These are phyloP conservation scores for Meteorus cinctellus DNA, from an alignment of 2,888 invertebrate genomes.

Conservation along the genomic window DNA sequence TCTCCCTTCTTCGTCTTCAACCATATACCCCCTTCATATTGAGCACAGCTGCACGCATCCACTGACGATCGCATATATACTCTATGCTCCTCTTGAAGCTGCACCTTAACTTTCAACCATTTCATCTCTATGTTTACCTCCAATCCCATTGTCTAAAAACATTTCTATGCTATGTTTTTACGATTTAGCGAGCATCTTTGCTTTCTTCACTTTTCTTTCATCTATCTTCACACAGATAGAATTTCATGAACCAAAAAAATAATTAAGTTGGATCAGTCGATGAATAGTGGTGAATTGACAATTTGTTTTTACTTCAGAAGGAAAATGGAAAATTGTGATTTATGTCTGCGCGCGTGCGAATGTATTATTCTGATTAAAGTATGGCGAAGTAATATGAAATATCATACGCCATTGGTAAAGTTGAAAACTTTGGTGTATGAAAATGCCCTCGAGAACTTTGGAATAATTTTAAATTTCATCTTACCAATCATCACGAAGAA, in stretches of 20 bases:
- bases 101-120: slow-evolving; percentile 14
- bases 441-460: slow-evolving; percentile 4
- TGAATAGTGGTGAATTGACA: too few relatives aligned
- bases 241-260: too few relatives aligned
- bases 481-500: slow-evolving; percentile 21
- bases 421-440: slow-evolving; percentile 12
- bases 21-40: slow-evolving; percentile 19
- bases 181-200: background rate
- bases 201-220: background rate
- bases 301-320: too few relatives aligned
- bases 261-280: too few relatives aligned
- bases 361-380: background rate
- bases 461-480: slow-evolving; percentile 35
- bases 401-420: background rate
- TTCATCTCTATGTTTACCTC: slow-evolving; percentile 22
- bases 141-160: slow-evolving; percentile 21
- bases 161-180: slow-evolving; percentile 17
- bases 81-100: background rate
- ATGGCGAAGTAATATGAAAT: background rate
- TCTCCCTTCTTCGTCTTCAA: slow-evolving; percentile 5
- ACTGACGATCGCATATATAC: slow-evolving; percentile 9
- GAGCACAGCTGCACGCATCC: slow-evolving; percentile 34
- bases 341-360: background rate
- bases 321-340: background rate
- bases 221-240: background rate